phyloP scores from a whole-genome alignment of 2,113 vertebrate genomes.

The Gavia stellata region DNA sequence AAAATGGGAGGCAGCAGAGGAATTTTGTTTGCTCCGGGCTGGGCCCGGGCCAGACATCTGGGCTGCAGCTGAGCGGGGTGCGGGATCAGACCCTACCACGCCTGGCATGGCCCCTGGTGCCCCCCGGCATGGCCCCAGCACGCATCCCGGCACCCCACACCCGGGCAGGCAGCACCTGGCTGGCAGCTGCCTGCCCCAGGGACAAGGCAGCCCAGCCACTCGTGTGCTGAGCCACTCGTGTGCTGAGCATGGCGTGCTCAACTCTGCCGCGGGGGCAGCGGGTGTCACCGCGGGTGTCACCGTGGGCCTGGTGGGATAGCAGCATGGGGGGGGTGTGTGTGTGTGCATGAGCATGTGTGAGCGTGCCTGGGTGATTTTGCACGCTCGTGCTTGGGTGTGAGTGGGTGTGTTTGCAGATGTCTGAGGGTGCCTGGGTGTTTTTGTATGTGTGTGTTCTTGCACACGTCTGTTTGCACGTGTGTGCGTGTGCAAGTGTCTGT shows the following conservation, averaged over 20 bases:
- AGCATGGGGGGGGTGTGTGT: background rate
- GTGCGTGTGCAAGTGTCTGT: background rate
- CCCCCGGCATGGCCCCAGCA: background rate
- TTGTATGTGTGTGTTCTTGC: background rate
- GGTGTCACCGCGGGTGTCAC: background rate
- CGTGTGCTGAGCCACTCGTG: background rate
- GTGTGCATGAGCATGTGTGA: rapidly evolving
- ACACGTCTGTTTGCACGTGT: background rate
- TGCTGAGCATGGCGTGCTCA: background rate
- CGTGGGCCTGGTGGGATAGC: background rate
- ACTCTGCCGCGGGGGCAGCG: background rate
- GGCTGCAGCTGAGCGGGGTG: slow-evolving; percentile 29
- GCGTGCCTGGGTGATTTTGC: background rate
- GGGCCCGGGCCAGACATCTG: slow-evolving; percentile 59
- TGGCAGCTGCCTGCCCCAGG: background rate
- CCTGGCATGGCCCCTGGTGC: background rate
- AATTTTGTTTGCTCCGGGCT: slow-evolving; percentile 71
- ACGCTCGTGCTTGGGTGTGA: background rate
- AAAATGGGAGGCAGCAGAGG: slow-evolving; percentile 73
- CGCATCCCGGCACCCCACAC: no score
- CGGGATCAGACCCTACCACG: background rate
- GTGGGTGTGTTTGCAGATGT: background rate
- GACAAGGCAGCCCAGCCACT: background rate
- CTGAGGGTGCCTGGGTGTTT: background rate
- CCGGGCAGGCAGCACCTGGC: background rate